Conservation (phyloP, 2,888 invertebrate species). For the Lithophane semibrunnea region DNA sequence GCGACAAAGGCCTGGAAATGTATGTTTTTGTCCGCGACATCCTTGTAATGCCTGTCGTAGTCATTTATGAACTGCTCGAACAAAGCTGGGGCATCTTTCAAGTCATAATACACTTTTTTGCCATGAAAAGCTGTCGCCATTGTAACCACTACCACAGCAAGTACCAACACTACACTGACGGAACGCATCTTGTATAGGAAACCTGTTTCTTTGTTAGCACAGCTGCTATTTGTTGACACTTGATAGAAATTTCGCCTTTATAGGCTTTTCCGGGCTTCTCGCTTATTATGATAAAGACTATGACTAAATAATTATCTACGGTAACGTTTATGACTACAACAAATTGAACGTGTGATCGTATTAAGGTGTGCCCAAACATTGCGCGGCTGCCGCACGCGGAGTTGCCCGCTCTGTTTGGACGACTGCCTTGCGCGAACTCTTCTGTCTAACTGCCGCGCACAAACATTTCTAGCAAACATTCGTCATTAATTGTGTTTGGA, state of each 20-base stretch:
- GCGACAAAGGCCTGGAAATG: slow-evolving; percentile 72
- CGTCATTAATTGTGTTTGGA: too few species aligned
- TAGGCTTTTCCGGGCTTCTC: slow-evolving; percentile 14
- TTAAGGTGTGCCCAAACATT: too few species aligned
- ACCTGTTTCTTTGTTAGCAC: slow-evolving; percentile 5
- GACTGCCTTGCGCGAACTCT: too few species aligned
- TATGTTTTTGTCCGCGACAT: slow-evolving; percentile 67
- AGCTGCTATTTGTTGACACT: not conserved
- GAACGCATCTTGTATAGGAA: slow-evolving; percentile 36
- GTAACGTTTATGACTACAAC: slow-evolving; percentile 29
- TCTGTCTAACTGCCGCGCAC: too few species aligned
- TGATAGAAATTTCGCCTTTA: slow-evolving; percentile 26
- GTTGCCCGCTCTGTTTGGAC: too few species aligned
- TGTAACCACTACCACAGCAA: slow-evolving; percentile 50
- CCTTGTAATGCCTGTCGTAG: slow-evolving; percentile 70
- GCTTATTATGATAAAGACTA: slow-evolving; percentile 1
- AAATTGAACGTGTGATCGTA: slow-evolving; percentile 13
- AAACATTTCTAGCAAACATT: too few species aligned
- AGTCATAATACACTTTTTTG: slow-evolving; percentile 63
- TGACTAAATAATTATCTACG: slow-evolving; percentile 35
- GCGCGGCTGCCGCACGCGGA: too few species aligned
- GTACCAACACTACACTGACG: slow-evolving; percentile 39
- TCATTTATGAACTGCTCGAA: slow-evolving; percentile 74
- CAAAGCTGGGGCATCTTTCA: slow-evolving; percentile 64
- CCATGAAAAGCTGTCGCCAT: slow-evolving; percentile 43